Base-by-base conservation (phyloP, 2,888 invertebrate species). In the Anarsia innoxiella region DNA sequence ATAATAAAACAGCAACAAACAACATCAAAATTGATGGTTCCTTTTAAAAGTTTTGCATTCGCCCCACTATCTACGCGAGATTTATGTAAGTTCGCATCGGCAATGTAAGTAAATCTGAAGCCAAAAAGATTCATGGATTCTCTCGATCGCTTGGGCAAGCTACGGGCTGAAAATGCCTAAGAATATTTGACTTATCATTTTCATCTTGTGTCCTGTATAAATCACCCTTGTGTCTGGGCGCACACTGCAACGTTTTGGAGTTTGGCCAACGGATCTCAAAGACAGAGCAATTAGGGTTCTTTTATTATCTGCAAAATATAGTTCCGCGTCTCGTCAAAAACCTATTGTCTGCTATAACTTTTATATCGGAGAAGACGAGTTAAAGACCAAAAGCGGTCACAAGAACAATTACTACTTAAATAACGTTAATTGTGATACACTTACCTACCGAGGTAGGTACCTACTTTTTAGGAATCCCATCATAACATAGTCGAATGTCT, bases 161-260 rank as follows among this genome's bases (percentile, higher is more conserved):
- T 23, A 12, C 35, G n/a, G 36, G 19, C 19, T 19, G 6, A 3
- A 19, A 19, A 19, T 19, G 19, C 6, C 19, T 19, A 19, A 19
- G 31, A 32, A 37, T 37, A 37, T 37, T 37, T 32, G 12, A 27
- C 40, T 40, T 36, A 41, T 37, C 36, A 48, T 48, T 45, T 41
- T 33, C 32, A 27, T 29, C 36, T 34, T 39, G 19, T 25, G 8
- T 15, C 16, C 12, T 31, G 39, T 37, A 49, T 50, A 46, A 48
- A 34, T 46, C 37, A 36, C 46, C 28, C 10, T 31, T 29, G 12
- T 33, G 40, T 23, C 27, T 25, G 33, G 37, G 32, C 25, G 29
- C 39, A 31, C 41, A 30, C 48, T 51, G 53, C 45, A 49, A 35
- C 40, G 44, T 39, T 49, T 53, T 58, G 59, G 59, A 51, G 34